Evolutionary conservation across 2,797 vertebrate species (phyloP).

Genomic region (Lutjanus argentimaculatus): DNA sequence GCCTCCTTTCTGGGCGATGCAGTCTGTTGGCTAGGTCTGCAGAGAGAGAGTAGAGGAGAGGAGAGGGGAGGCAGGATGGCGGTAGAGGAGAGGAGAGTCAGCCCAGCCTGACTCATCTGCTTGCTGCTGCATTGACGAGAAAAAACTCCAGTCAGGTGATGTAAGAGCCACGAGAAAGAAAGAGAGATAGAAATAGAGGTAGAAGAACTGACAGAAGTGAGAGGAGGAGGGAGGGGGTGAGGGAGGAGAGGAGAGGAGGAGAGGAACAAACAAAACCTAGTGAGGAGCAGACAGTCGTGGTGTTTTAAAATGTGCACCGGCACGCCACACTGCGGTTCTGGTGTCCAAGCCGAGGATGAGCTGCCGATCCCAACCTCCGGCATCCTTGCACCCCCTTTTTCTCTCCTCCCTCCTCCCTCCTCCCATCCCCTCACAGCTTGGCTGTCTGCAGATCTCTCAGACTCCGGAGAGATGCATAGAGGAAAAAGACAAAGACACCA

Average conservation of each 20-base stretch:
- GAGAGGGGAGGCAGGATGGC: slow-evolving; percentile 50
- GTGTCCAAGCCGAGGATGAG: slow-evolving; percentile 78
- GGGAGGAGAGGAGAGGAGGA: slow-evolving; percentile 10
- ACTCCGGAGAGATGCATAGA: slow-evolving; percentile 55
- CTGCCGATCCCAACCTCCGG: slow-evolving; percentile 70
- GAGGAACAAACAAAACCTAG: slow-evolving; percentile 64
- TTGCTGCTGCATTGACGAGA: slow-evolving; percentile 82
- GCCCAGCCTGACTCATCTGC: slow-evolving; percentile 85
- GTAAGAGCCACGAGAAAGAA: slow-evolving; percentile 77
- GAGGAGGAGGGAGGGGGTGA: slow-evolving; percentile 31
- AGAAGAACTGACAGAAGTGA: slow-evolving; percentile 63
- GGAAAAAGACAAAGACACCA: slow-evolving; percentile 57
- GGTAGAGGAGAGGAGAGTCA: slow-evolving; percentile 71
- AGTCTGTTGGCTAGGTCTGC: slow-evolving; percentile 69
- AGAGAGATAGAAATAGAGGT: slow-evolving; percentile 68
- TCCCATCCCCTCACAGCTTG: slow-evolving; percentile 44
- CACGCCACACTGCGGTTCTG: slow-evolving; percentile 88
- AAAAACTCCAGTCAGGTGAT: slow-evolving; percentile 84
- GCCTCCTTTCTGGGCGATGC: slow-evolving; percentile 58
- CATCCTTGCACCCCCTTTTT: slow-evolving; percentile 36
- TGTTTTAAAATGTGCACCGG: slow-evolving; percentile 87
- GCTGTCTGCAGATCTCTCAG: slow-evolving; percentile 64
- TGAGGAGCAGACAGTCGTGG: slow-evolving; percentile 65
- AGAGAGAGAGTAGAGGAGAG: slow-evolving; percentile 49
- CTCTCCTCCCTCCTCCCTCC: background rate